Percentiles rank a stretch among this genome's conserved stretches.
Conservation (phyloP, 2,888 invertebrate species). For the Aradus depressus region DNA sequence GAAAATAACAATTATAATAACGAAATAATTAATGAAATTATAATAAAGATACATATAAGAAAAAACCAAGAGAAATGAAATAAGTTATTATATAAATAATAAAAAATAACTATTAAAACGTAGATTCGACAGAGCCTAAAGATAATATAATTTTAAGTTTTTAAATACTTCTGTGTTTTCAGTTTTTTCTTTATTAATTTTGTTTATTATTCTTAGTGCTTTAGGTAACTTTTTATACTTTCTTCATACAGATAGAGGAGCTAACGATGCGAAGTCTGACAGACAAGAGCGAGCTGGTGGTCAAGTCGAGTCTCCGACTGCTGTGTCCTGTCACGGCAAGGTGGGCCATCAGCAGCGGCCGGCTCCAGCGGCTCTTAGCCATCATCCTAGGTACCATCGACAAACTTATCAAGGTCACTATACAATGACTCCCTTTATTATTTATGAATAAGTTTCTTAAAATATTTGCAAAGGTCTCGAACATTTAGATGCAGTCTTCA, state of each 20-base stretch:
- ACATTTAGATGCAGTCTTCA: too few species aligned
- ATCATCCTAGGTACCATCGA: conserved; percentile 34
- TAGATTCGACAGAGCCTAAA: not conserved
- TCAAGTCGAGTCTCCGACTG: conserved; percentile 42
- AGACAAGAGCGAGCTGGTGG: conserved; percentile 45
- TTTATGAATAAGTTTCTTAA: too few species aligned
- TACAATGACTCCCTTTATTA: too few species aligned
- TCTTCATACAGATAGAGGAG: conserved; percentile 42
- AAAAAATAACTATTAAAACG: too few species aligned
- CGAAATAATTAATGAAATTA: too few species aligned
- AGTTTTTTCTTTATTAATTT: not conserved
- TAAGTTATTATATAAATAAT: too few species aligned
- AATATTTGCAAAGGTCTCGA: too few species aligned
- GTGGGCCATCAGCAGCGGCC: conserved; percentile 44
- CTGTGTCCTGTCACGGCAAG: conserved; percentile 52
- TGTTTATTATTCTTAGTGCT: not conserved
- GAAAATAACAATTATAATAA: too few species aligned
- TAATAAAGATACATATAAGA: too few species aligned
- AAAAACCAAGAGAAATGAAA: too few species aligned
- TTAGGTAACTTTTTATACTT: not conserved
- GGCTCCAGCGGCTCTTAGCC: conserved; percentile 43
- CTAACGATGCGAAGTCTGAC: conserved; percentile 46
- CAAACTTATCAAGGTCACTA: conserved; percentile 30
- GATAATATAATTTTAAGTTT: conserved; percentile 1
- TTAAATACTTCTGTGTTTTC: not conserved